Percentiles rank a stretch among this genome's conserved stretches.
These are phyloP conservation scores for Pseudomyrmex dendroicus DNA, from an alignment of 1,140 invertebrate genomes.

Conservation along the genomic window DNA sequence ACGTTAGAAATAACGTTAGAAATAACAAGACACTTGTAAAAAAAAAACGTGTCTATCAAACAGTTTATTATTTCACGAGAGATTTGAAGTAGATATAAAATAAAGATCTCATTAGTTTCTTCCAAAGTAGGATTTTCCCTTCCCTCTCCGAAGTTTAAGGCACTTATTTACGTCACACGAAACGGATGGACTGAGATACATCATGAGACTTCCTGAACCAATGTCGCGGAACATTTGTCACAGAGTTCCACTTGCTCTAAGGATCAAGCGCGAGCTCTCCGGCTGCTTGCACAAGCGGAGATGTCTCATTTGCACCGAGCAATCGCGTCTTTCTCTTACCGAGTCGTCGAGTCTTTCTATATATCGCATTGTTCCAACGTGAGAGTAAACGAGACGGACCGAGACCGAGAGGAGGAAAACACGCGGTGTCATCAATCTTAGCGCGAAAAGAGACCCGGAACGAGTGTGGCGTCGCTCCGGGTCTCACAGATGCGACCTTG, in stretches of 20 bases:
- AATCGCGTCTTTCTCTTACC: slow-evolving; percentile 73
- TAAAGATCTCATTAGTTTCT: neutral
- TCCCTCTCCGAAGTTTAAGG: slow-evolving; percentile 19
- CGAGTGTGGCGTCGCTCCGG: slow-evolving; percentile 70
- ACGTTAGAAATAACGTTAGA: neutral
- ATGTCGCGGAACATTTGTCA: slow-evolving; percentile 74
- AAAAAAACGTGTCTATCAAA: neutral
- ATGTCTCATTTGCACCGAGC: slow-evolving; percentile 72
- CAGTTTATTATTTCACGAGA: neutral
- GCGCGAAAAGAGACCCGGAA: slow-evolving; percentile 74
- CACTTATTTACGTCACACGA: slow-evolving; percentile 48
- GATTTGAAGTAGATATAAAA: slow-evolving; percentile 7
- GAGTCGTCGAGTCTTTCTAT: slow-evolving; percentile 65
- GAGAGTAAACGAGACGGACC: neutral
- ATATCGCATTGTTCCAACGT: neutral
- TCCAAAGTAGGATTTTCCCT: no score
- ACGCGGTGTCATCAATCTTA: slow-evolving; percentile 74
- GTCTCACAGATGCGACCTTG: slow-evolving; percentile 83
- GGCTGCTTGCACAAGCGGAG: slow-evolving; percentile 52
- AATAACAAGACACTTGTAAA: no score
- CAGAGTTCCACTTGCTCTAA: slow-evolving; percentile 30
- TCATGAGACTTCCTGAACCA: slow-evolving; percentile 40
- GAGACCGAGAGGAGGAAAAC: slow-evolving; percentile 51
- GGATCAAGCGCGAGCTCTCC: slow-evolving; percentile 53
- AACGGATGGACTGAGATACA: slow-evolving; percentile 59